Evolutionary conservation across 2,797 vertebrate genomes (phyloP).

Genomic region (Selene dorsalis): DNA sequence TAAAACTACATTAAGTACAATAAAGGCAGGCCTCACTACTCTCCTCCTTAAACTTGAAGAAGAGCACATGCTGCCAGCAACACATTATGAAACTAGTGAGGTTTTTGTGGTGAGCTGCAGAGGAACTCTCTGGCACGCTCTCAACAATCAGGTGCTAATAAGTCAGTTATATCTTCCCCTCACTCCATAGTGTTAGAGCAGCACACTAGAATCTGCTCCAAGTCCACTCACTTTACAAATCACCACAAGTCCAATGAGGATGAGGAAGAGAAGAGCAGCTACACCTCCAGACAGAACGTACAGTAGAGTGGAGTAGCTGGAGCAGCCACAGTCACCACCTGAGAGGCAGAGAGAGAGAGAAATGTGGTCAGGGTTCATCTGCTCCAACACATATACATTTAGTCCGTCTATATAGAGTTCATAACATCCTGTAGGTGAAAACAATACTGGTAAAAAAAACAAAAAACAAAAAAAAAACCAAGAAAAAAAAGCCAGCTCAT

Average conservation of each 20-base stretch:
- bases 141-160: slow-evolving; percentile 48
- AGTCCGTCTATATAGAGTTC: neutral
- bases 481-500: neutral
- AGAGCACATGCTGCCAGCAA: slow-evolving; percentile 36
- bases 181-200: neutral
- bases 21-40: neutral
- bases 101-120: slow-evolving; percentile 68
- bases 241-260: slow-evolving; percentile 48
- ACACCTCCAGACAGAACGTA: slow-evolving; percentile 76
- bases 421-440: neutral
- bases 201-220: neutral
- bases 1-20: neutral
- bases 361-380: neutral
- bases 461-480: too few relatives aligned
- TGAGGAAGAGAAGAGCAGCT: slow-evolving; percentile 65
- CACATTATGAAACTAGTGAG: slow-evolving; percentile 58
- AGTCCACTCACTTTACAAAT: slow-evolving; percentile 71
- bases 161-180: neutral
- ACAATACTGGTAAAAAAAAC: neutral
- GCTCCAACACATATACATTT: neutral
- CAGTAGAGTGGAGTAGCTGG: slow-evolving; percentile 71
- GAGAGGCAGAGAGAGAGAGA: slow-evolving; percentile 34
- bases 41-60: neutral
- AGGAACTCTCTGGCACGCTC: slow-evolving; percentile 45
- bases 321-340: slow-evolving; percentile 68